A percentile compares a stretch with the other conserved stretches of the same genome.
phyloP scores from a whole-genome alignment of 2,797 vertebrate species.

The Protosalanx chinensis region DNA sequence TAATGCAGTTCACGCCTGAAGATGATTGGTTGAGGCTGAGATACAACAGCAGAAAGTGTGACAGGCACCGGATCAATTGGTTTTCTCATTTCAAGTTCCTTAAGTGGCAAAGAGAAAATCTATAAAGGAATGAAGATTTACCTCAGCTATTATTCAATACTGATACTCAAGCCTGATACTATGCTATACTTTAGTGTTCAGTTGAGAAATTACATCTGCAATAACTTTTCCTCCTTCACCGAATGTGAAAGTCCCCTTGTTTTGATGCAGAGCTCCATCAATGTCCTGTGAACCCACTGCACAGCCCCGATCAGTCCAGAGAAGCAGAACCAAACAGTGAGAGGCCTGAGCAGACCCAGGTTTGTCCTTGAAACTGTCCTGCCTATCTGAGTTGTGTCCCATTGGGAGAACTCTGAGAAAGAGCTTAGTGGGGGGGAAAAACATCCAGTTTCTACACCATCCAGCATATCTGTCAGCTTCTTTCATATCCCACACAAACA shows the following conservation, averaged over 20 bases:
- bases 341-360: conserved; percentile 43
- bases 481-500: conserved; percentile 32
- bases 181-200: no score
- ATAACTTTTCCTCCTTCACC: neutral
- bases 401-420: conserved; percentile 53
- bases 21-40: conserved; percentile 29
- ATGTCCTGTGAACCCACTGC: conserved; percentile 6
- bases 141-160: neutral
- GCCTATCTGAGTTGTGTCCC: conserved; percentile 58
- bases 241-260: neutral
- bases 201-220: neutral
- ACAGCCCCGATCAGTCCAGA: neutral
- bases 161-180: no score
- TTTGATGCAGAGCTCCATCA: conserved; percentile 19
- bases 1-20: conserved; percentile 17
- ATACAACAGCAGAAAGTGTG: conserved; percentile 19
- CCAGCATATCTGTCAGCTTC: conserved; percentile 63
- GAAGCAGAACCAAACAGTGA: conserved; percentile 13
- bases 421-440: conserved; percentile 67
- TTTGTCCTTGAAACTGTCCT: conserved; percentile 63
- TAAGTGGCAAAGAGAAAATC: neutral
- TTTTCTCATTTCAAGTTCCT: conserved; percentile 34
- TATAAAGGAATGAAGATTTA: neutral
- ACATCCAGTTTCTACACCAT: conserved; percentile 47
- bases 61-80: conserved; percentile 13